A percentile compares a stretch with the other conserved stretches of the same genome.
These are phyloP conservation scores for Clavelina lepadiformis DNA, from an alignment of 23 tunicate genomes.

Conservation along the genomic window DNA sequence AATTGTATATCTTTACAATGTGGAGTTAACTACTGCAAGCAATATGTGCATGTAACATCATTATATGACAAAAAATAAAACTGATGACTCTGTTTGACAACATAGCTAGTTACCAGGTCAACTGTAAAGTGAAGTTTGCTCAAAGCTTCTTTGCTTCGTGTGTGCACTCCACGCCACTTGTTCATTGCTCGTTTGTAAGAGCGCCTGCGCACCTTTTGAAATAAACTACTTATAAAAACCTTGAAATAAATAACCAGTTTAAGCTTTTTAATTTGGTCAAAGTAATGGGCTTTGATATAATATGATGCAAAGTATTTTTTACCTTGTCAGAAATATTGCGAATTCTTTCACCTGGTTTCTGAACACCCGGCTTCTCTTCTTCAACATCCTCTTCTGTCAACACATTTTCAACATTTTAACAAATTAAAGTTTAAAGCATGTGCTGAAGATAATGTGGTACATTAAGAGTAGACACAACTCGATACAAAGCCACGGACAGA, in stretches of 20 bases:
- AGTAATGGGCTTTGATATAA: not conserved
- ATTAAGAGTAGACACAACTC: not conserved
- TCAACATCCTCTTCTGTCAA: not conserved
- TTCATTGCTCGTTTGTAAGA: constrained; percentile 68
- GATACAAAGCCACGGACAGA: not conserved
- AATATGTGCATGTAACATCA: too few species aligned
- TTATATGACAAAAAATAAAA: too few species aligned
- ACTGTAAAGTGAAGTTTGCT: constrained; percentile 55
- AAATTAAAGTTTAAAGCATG: too few species aligned
- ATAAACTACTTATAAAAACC: not conserved
- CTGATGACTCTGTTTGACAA: too few species aligned
- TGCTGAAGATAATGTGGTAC: too few species aligned
- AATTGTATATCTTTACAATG: too few species aligned
- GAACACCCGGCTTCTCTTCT: not conserved
- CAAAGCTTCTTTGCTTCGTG: constrained; percentile 59
- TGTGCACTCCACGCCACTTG: constrained; percentile 40
- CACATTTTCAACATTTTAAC: not conserved
- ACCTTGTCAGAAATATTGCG: constrained; percentile 24
- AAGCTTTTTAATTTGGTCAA: not conserved
- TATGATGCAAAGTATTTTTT: constrained; percentile 23
- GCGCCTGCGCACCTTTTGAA: constrained; percentile 52
- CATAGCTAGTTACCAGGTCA: constrained; percentile 75
- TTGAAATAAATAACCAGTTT: not conserved
- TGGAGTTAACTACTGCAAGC: too few species aligned
- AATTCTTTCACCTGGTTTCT: constrained; percentile 18